phyloP scores from a whole-genome alignment of 2,888 invertebrate species.

The Tanaodytes sp. region DNA sequence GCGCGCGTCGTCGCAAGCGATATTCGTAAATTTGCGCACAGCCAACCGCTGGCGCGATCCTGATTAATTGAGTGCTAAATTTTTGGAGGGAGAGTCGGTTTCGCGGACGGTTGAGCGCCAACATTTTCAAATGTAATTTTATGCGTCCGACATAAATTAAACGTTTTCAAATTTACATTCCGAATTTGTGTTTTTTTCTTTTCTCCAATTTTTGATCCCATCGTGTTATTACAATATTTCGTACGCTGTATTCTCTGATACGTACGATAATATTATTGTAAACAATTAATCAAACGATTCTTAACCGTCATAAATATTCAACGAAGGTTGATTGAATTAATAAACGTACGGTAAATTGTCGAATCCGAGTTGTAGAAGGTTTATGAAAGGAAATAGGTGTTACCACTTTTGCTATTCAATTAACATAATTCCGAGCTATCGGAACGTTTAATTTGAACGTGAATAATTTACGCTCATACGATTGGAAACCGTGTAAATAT shows the following conservation, averaged over 20 bases:
- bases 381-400: background rate
- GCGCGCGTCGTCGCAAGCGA: slow-evolving; percentile 21
- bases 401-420: background rate
- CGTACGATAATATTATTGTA: no score
- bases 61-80: slow-evolving; percentile 50
- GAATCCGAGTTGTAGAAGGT: background rate
- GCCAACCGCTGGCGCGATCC: slow-evolving; percentile 34
- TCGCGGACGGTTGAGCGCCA: slow-evolving; percentile 17
- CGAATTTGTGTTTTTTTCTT: no score
- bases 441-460: slow-evolving; percentile 19
- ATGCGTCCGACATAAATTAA: no score
- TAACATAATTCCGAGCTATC: slow-evolving; percentile 14
- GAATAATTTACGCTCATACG: slow-evolving; percentile 22
- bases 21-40: slow-evolving; percentile 30
- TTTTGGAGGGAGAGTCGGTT: slow-evolving; percentile 28
- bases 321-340: no score
- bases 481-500: slow-evolving; percentile 14
- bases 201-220: no score
- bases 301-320: no score
- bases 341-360: background rate
- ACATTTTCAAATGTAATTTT: no score
- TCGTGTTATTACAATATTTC: no score
- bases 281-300: no score
- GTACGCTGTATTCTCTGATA: no score
- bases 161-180: no score